Base-by-base conservation (phyloP, 2,888 invertebrate species). In the Agelastica alni region DNA sequence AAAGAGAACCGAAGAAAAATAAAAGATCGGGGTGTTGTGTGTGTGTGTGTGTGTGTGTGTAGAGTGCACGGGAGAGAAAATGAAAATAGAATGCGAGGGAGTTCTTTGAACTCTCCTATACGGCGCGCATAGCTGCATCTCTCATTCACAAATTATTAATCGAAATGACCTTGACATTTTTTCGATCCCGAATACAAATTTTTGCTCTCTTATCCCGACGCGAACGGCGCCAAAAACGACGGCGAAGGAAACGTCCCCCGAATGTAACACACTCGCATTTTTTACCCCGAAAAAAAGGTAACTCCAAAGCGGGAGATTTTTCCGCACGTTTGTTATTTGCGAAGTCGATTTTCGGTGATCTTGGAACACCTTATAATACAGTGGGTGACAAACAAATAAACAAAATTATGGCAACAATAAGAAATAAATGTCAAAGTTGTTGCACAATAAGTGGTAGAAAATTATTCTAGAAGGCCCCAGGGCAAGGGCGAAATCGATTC, bases 141-240 rank as follows among this genome's bases (percentile, higher is more conserved):
- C 53, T 43, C 53, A 74, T 75, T 75, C 74, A 74, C 73, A 69
- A 74, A 70, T 74, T 75, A 75, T 74, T 73, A 75, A 74, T 73
- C 74, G 75, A 61, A 61, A 53, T 67, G 74, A 75, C 75, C 75
- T 75, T 75, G 75, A 75, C 74, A 75, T 74, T 75, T 75, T 75
- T 75, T 72, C 71, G 63, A 59, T 61, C 59, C 51, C 58, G 51
- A 61, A 62, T 61, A 63, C 69, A 63, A 67, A 69, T 64, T 68
- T 61, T 63, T 68, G 63, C 65, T 67, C 65, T 67, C 71, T 67
- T 70, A 68, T 70, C 68, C 67, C 44, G 41, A 13, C 36, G 13
- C 36, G 17, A 16, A 16, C 30, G 13, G 43, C 16, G 16, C 22
- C 9, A 30, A 43, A 43, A 34, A 13, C 22, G 45, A 22, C 32